Evolutionary conservation across 2,888 invertebrate genomes (phyloP).

Genomic region (Hyposoter dolosus): DNA sequence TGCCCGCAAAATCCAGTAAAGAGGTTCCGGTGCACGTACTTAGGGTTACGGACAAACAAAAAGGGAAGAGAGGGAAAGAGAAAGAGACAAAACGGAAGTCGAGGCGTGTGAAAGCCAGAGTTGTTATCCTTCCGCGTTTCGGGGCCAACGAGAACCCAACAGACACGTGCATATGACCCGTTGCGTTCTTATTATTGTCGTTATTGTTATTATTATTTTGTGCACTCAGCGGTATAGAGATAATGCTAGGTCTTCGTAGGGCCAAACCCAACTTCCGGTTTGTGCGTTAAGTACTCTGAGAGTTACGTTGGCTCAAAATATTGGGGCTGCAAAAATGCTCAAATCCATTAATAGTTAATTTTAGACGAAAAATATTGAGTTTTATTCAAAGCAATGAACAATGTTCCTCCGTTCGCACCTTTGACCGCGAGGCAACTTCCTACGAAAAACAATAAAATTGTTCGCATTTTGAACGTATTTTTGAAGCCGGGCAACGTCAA

Average conservation of each 20-base stretch:
- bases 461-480: not conserved
- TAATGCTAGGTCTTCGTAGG: conserved; percentile 16
- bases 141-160: conserved; percentile 33
- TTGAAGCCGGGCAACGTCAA: too few species aligned
- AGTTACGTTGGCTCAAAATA: not conserved
- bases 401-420: not conserved
- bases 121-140: conserved; percentile 64
- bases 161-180: conserved; percentile 54
- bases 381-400: not conserved
- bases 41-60: conserved; percentile 17
- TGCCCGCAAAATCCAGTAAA: conserved; percentile 59
- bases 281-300: not conserved
- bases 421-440: not conserved
- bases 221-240: conserved; percentile 17
- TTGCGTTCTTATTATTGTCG: conserved; percentile 24
- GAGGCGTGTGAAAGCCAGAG: conserved; percentile 66
- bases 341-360: not conserved
- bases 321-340: not conserved
- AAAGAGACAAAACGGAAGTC: conserved; percentile 55
- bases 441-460: not conserved
- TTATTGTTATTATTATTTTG: conserved; percentile 45
- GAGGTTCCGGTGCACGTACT: conserved; percentile 56
- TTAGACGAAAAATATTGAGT: not conserved
- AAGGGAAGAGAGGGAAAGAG: not conserved
- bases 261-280: conserved; percentile 31